phyloP scores from a whole-genome alignment of 2,888 invertebrate genomes.

The Stenodema calcarata region DNA sequence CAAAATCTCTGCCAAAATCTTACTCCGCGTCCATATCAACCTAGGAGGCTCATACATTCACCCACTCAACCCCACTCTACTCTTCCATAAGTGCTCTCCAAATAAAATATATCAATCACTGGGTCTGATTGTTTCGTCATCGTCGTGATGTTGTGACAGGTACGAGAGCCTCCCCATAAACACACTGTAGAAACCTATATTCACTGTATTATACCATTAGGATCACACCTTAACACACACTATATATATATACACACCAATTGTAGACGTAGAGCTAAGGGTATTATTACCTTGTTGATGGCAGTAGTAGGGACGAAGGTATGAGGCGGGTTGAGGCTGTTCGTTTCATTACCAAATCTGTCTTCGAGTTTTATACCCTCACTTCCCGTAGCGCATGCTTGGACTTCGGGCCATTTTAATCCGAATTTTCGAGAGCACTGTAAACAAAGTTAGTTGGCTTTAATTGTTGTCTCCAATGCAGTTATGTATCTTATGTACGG shows the following conservation, averaged over 20 bases:
- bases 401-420: constrained; percentile 71
- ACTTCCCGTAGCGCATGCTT: constrained; percentile 69
- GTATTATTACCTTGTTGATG: background rate
- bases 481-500: too few relatives aligned
- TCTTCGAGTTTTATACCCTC: constrained; percentile 75
- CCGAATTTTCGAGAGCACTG: constrained; percentile 73
- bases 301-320: background rate
- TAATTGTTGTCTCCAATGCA: background rate
- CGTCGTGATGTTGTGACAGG: too few relatives aligned
- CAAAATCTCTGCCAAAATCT: too few relatives aligned
- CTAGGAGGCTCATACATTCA: too few relatives aligned
- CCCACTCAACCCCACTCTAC: too few relatives aligned
- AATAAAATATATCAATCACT: too few relatives aligned
- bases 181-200: background rate
- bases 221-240: background rate
- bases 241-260: background rate
- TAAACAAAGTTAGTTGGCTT: constrained; percentile 56
- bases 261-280: background rate
- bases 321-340: constrained; percentile 68
- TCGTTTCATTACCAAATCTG: constrained; percentile 76
- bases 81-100: too few relatives aligned
- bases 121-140: too few relatives aligned
- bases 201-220: background rate
- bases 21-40: too few relatives aligned
- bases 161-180: background rate